A percentile compares a stretch with the other conserved stretches of the same genome.
Evolutionary conservation across 2,797 vertebrate genomes (phyloP).

Genomic region (Pseudotriccus pelzelni): DNA sequence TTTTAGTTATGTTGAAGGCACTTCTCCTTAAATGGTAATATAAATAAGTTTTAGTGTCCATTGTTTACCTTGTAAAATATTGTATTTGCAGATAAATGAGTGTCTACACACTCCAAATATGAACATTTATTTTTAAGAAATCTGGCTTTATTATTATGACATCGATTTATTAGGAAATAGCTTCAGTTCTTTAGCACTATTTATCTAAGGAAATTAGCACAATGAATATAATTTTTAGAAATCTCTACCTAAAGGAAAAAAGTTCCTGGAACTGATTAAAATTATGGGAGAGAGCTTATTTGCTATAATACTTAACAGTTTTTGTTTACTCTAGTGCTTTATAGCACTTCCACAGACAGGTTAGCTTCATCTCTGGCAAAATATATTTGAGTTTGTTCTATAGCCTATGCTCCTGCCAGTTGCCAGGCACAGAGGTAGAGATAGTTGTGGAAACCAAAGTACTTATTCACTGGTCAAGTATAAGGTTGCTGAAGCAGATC

Average conservation of each 20-base stretch:
- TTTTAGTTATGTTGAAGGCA: neutral
- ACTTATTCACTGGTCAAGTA: neutral
- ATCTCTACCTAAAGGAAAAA: neutral
- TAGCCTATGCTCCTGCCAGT: neutral
- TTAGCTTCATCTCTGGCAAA: neutral
- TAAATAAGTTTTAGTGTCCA: neutral
- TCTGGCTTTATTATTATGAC: neutral
- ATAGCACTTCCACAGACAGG: neutral
- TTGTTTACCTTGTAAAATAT: neutral
- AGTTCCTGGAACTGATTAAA: neutral
- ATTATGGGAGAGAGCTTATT: neutral
- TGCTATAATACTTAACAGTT: neutral
- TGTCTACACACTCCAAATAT: neutral
- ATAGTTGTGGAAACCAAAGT: neutral
- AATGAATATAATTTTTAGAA: neutral
- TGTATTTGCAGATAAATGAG: neutral
- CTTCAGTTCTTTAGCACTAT: neutral
- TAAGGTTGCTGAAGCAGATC: neutral
- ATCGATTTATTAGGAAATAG: neutral
- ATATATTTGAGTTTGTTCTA: neutral
- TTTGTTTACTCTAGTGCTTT: neutral
- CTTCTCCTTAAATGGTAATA: neutral
- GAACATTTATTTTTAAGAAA: neutral
- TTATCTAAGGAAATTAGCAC: neutral
- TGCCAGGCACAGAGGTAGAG: neutral